phyloP scores from a whole-genome alignment of 2,888 invertebrate species.

The Daptonema setosum region DNA sequence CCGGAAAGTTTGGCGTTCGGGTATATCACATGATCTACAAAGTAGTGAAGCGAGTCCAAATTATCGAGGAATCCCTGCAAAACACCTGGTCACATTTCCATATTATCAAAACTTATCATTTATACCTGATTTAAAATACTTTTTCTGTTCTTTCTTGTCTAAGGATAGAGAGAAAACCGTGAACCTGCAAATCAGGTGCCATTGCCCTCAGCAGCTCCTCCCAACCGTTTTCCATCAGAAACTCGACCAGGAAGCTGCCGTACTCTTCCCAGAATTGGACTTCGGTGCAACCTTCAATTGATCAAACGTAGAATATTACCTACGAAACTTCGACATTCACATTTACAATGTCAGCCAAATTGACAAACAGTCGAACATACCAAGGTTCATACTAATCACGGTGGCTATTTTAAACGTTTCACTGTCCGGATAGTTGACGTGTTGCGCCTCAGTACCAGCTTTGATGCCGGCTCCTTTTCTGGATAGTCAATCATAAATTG shows the following conservation, averaged over 20 bases:
- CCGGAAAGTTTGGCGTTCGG: background rate
- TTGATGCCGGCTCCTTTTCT: no score
- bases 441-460: no score
- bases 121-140: background rate
- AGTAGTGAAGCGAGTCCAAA: slow-evolving; percentile 62
- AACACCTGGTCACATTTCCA: background rate
- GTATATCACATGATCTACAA: slow-evolving; percentile 20
- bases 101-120: slow-evolving; percentile 9
- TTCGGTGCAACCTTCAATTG: no score
- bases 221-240: slow-evolving; percentile 27
- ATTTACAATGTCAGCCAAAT: background rate
- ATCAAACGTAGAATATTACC: no score
- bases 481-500: no score
- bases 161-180: no score
- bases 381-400: slow-evolving; percentile 2
- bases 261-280: slow-evolving; percentile 27
- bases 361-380: background rate
- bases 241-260: slow-evolving; percentile 24
- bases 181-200: slow-evolving; percentile 21
- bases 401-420: slow-evolving; percentile 4
- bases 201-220: slow-evolving; percentile 22
- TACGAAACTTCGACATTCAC: no score
- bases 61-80: slow-evolving; percentile 65
- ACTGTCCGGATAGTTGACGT: slow-evolving; percentile 3
- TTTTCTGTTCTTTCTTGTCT: no score